Percentiles rank a stretch among this genome's conserved stretches.
Evolutionary conservation across 2,113 vertebrate genomes (phyloP).

Genomic region (Seriola rivoliana): DNA sequence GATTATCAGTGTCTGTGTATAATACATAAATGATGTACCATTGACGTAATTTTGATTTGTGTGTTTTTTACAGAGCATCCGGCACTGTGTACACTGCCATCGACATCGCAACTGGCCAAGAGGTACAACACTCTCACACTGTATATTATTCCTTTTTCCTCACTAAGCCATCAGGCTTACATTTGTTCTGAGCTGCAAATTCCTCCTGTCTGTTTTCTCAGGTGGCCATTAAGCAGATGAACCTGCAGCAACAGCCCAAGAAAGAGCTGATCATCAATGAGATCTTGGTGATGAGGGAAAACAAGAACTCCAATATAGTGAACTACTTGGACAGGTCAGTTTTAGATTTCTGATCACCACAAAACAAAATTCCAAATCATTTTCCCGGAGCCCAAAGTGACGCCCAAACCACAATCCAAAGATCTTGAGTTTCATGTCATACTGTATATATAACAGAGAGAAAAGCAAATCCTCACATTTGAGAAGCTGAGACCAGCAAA

Average conservation of each 20-base stretch:
- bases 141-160: conserved; percentile 1
- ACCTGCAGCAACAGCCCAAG: conserved; percentile 98
- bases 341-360: neutral
- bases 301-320: conserved; percentile 99
- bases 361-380: too few species aligned
- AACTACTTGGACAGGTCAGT: conserved; percentile 99
- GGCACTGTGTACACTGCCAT: conserved; percentile 98
- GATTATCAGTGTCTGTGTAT: neutral
- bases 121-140: conserved; percentile 81
- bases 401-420: too few species aligned
- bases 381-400: too few species aligned
- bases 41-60: conserved; percentile 59
- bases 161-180: neutral
- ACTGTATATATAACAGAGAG: neutral
- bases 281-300: conserved; percentile 99
- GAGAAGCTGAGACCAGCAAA: neutral
- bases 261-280: conserved; percentile 99
- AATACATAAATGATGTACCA: neutral
- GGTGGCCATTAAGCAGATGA: conserved; percentile 99
- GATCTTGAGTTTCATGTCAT: too few species aligned
- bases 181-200: neutral
- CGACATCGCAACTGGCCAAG: conserved; percentile 97
- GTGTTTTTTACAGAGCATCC: conserved; percentile 89
- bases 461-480: neutral
- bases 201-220: conserved; percentile 70